Base-by-base conservation (phyloP, 2,888 invertebrate genomes). In the Synergus laeviventris region DNA sequence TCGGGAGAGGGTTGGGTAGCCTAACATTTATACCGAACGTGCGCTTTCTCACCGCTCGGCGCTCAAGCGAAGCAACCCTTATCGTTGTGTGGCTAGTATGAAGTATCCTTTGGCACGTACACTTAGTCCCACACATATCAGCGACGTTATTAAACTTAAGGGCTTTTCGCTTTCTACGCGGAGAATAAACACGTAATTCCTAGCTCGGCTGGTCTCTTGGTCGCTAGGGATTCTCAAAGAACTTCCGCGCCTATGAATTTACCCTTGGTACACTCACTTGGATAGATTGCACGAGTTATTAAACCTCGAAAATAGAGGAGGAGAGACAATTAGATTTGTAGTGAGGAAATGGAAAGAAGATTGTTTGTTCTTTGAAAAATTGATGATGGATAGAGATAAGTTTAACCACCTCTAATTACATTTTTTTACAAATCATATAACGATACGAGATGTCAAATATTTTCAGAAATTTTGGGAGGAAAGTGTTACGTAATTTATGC, bases 111-210 rank as follows among this genome's bases (percentile, higher is more conserved):
- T 62, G 62, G 66, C 78, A 76, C 76, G 56, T 62, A 78, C 66
- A 73, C 70, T 62, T 75, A 75, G 74, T 61, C 74, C 74, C 76
- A 78, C 78, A 78, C 81, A 79, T 77, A 79, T 73, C 78, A 78
- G 81, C 80, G 82, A 82, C 84, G 84, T 88, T 88, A 88, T 89
- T 88, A 88, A 88, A 86, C 85, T 86, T 85, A 78, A 87, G 87
- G 81, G 86, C 84, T 86, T 85, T 86, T 86, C 83, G 85, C 84
- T 88, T 85, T 83, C 81, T 82, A 82, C 78, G 77, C 76, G 74
- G 83, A 84, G 85, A 82, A 85, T 86, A 84, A 87, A 86, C 86
- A 84, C 83, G 78, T 82, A 83, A 76, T 83, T 79, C 75, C 73
- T 66, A 77, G 77, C 79, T 79, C 75, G 77, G 74, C 16, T 54